Evolutionary conservation across 2,113 vertebrate species (phyloP), one percentile per base, ranked within the genome.

Genomic region (Cyprinus carpio): DNA sequence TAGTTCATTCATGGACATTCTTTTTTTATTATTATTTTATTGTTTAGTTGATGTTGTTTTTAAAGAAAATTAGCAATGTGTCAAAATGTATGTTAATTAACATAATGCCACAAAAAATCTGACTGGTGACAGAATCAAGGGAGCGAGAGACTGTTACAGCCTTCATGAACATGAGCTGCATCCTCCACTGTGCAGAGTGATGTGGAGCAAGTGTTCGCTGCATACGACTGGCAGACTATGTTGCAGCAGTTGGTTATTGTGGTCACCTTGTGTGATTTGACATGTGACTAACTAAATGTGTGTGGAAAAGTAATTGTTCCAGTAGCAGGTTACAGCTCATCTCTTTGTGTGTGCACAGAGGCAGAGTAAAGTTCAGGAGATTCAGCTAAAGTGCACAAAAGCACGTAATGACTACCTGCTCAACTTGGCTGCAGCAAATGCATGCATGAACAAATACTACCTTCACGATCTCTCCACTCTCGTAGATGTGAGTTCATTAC

Each of bases 391-490:
- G 87, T 96, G 95, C 90, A 96, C 93, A 37, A 97, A 96, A 89
- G 96, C 96, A 0, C 93, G 97, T 43, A 97, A 97, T 0, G 96
- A 97, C 40, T 97, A 98, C 88, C 94, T 97, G 82, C 93, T 97
- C 58, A 96, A 93, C 91, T 88, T 98, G 86, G 92, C 94, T 37
- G 94, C 95, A 0, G 95, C 95, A 84, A 98, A 97, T 0, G 91
- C 95, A 0, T 95, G 95, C 0, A 91, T 97, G 91, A 94, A 92
- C 86, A 96, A 95, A 87, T 97, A 97, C 90, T 98, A 95, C 83
- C 75, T 96, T 37, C 91, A 91, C 0, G 96, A 97, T 46, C 90
- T 96, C 75, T 89, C 93, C n/a, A 90, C 94, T 82, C 92, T 97
- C 29, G 95, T 97, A 51, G 95, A 98, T 1, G 96, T 97, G 87